Conservation (phyloP, 1,140 invertebrate genomes). For the Saxidomus purpurata region DNA sequence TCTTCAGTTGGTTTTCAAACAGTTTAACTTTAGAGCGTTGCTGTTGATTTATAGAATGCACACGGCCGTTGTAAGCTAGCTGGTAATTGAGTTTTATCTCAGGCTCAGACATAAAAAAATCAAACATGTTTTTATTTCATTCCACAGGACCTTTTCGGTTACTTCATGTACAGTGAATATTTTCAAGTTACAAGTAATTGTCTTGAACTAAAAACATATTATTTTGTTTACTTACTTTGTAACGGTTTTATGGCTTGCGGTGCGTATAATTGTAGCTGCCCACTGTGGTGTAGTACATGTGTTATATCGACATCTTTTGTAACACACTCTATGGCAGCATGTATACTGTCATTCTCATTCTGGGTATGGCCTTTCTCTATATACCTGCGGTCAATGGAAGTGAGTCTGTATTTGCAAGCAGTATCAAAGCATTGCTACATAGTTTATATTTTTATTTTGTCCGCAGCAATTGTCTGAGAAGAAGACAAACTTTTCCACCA, state of each 20-base stretch:
- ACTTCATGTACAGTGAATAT: not conserved
- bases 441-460: slow-evolving; percentile 1
- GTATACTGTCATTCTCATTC: slow-evolving; percentile 8
- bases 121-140: slow-evolving; percentile 12
- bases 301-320: not conserved
- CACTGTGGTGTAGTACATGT: not conserved
- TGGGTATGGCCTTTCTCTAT: slow-evolving; percentile 17
- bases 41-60: not conserved
- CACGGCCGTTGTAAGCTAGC: not conserved
- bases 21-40: not conserved
- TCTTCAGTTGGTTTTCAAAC: not conserved
- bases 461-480: slow-evolving; percentile 11
- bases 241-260: not conserved
- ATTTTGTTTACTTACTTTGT: not conserved
- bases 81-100: not conserved
- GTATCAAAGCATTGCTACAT: not conserved
- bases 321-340: not conserved
- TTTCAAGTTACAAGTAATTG: not conserved
- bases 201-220: not conserved
- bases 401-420: not conserved
- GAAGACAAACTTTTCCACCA: slow-evolving; percentile 7
- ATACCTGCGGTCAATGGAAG: slow-evolving; percentile 15
- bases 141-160: not conserved
- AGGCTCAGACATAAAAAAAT: not conserved
- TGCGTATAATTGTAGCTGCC: slow-evolving; percentile 1